Conservation (phyloP, 2,888 invertebrate genomes). For the Xestobium rufovillosum region DNA sequence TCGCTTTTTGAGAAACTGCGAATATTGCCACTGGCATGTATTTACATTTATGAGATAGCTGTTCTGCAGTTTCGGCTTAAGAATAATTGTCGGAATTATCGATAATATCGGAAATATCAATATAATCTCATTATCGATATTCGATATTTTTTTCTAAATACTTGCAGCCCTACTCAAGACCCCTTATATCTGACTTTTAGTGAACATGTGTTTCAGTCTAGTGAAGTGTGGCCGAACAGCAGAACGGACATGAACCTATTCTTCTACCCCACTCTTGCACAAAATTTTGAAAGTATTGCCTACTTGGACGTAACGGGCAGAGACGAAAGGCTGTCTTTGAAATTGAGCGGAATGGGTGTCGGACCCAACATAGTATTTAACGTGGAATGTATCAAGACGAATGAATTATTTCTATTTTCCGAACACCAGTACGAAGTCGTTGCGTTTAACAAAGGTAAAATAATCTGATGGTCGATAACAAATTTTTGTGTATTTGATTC, state of each 20-base stretch:
- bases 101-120: too few relatives aligned
- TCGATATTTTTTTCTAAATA: too few relatives aligned
- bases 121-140: too few relatives aligned
- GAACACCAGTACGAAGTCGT: slow-evolving; percentile 54
- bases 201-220: slow-evolving; percentile 47
- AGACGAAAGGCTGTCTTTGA: slow-evolving; percentile 46
- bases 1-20: too few relatives aligned
- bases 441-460: slow-evolving; percentile 49
- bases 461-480: slow-evolving; percentile 25
- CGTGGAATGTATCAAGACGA: slow-evolving; percentile 50
- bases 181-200: too few relatives aligned
- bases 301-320: slow-evolving; percentile 55
- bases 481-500: slow-evolving; percentile 30
- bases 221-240: slow-evolving; percentile 53
- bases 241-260: slow-evolving; percentile 47
- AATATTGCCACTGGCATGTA: too few relatives aligned
- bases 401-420: slow-evolving; percentile 51
- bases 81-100: too few relatives aligned
- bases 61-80: too few relatives aligned
- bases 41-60: too few relatives aligned
- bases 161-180: too few relatives aligned
- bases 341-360: slow-evolving; percentile 48
- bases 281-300: slow-evolving; percentile 45
- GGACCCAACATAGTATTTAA: slow-evolving; percentile 53
- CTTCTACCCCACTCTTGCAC: slow-evolving; percentile 50